These are phyloP conservation scores for Crotalus tigris DNA, from an alignment of 2,113 vertebrate genomes.

Conservation along the genomic window DNA sequence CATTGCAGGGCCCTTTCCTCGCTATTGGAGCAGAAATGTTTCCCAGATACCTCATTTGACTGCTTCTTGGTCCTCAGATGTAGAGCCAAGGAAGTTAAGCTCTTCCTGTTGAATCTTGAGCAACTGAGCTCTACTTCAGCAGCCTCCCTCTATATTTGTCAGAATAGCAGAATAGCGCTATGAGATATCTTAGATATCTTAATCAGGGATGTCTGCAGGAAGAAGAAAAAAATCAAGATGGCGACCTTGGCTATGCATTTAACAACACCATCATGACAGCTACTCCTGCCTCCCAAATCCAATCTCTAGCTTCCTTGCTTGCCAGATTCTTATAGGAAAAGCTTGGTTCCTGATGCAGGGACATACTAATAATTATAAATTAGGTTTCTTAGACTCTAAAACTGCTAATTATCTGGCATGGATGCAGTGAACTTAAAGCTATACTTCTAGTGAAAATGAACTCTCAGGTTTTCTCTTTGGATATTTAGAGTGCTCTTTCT, in stretches of 20 bases:
- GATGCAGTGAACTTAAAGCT: background rate
- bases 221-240: background rate
- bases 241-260: background rate
- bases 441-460: background rate
- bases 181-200: background rate
- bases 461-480: background rate
- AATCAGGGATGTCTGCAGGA: background rate
- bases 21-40: background rate
- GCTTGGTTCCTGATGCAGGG: background rate
- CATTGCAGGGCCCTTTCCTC: constrained; percentile 3
- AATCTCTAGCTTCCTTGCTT: background rate
- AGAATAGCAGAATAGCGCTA: background rate
- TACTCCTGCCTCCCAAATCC: background rate
- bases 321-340: background rate
- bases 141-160: background rate
- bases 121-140: background rate
- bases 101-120: background rate
- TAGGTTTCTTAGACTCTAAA: background rate
- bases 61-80: background rate
- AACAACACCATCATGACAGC: background rate
- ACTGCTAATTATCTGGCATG: background rate
- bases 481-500: background rate
- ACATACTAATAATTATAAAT: background rate
- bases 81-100: background rate
- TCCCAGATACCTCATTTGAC: background rate